A percentile compares a stretch with the other conserved stretches of the same genome.
These are phyloP conservation scores for Bufotes viridis DNA, from an alignment of 2,797 vertebrate species.

Conservation along the genomic window DNA sequence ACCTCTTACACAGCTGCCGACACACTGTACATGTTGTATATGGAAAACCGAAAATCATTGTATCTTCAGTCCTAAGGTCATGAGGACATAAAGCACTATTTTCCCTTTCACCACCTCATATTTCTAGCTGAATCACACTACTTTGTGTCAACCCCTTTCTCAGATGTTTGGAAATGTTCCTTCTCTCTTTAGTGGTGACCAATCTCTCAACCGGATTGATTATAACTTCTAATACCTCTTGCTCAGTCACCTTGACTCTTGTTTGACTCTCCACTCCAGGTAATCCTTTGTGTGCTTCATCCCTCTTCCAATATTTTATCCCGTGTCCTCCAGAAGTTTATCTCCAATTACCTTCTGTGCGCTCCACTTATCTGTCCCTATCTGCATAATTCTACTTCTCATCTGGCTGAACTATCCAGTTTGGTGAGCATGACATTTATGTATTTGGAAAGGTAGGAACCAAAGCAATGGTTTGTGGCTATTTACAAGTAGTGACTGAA, in stretches of 20 bases:
- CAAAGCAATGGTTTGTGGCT: background rate
- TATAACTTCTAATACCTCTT: background rate
- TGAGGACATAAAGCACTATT: background rate
- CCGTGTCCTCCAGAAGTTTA: slow-evolving; percentile 22
- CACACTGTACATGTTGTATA: background rate
- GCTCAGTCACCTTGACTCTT: slow-evolving; percentile 28
- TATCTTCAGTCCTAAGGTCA: background rate
- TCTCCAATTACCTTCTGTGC: slow-evolving; percentile 37
- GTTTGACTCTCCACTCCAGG: slow-evolving; percentile 21
- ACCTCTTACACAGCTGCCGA: too few species aligned
- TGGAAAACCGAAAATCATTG: background rate
- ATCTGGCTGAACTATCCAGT: background rate
- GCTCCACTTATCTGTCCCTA: slow-evolving; percentile 18
- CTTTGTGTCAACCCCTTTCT: background rate
- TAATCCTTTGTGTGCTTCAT: slow-evolving; percentile 37
- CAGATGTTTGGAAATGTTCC: background rate
- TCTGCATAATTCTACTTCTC: background rate
- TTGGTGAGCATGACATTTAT: slow-evolving; percentile 16
- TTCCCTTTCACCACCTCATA: background rate
- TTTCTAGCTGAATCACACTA: too few species aligned
- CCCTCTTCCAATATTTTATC: slow-evolving; percentile 27
- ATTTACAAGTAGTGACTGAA: background rate
- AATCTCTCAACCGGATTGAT: background rate
- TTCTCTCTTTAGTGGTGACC: background rate
- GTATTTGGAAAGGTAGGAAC: background rate